These are phyloP conservation scores for Labeo rohita DNA, from an alignment of 2,113 vertebrate genomes.

Conservation along the genomic window DNA sequence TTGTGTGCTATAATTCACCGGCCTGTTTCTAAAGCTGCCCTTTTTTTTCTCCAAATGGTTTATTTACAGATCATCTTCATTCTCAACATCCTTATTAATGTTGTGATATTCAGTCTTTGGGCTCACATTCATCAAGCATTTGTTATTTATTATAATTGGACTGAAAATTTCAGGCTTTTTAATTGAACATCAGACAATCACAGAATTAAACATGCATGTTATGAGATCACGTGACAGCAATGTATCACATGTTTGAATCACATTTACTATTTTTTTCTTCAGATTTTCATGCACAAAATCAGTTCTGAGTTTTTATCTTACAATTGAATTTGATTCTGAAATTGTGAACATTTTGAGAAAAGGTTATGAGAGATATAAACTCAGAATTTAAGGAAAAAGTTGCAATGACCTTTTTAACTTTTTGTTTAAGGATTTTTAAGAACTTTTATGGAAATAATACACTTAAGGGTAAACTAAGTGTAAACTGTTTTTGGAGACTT, in stretches of 20 bases:
- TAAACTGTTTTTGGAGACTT: no score
- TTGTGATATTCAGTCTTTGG: neutral
- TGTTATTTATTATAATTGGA: neutral
- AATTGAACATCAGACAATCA: neutral
- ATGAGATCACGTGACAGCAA: neutral
- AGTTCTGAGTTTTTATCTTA: neutral
- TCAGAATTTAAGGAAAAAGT: neutral
- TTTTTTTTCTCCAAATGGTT: neutral
- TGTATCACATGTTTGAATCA: neutral
- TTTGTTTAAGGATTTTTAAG: no score
- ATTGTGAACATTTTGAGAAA: no score
- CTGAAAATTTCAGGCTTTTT: neutral
- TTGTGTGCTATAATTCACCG: neutral
- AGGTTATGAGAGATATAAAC: no score
- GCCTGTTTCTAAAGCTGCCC: neutral
- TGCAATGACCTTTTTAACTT: no score
- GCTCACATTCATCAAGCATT: neutral
- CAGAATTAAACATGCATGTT: neutral
- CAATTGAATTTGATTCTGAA: neutral
- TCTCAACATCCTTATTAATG: neutral
- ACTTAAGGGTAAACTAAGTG: no score
- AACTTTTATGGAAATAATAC: no score
- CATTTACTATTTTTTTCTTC: neutral
- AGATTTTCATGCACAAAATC: neutral
- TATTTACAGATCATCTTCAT: constrained; percentile 8